phyloP scores from a whole-genome alignment of 1,140 invertebrate genomes.

The Drosophila auraria region DNA sequence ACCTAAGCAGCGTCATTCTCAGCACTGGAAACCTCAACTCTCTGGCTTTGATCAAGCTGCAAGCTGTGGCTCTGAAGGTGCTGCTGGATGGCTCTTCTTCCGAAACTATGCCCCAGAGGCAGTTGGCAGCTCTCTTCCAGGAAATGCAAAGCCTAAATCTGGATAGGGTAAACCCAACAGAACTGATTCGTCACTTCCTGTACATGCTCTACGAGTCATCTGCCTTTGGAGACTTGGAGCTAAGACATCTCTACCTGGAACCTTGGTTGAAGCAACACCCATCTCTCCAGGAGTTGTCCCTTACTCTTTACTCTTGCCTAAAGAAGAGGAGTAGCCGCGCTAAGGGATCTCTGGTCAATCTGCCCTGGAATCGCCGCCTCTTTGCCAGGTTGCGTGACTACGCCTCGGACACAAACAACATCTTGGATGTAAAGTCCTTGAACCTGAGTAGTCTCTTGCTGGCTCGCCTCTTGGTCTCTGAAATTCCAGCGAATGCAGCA shows the following conservation, averaged over 20 bases:
- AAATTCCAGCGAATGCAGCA: slow-evolving; percentile 30
- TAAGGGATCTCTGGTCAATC: not conserved
- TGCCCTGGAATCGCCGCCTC: slow-evolving; percentile 79
- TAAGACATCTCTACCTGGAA: slow-evolving; percentile 66
- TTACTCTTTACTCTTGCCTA: slow-evolving; percentile 31
- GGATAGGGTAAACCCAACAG: slow-evolving; percentile 28
- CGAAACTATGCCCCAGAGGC: slow-evolving; percentile 3
- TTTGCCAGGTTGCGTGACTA: slow-evolving; percentile 77
- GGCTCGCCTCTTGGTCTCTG: slow-evolving; percentile 43
- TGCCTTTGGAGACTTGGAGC: slow-evolving; percentile 55
- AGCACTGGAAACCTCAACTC: slow-evolving; percentile 58
- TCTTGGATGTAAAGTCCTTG: not conserved
- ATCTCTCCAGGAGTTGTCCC: slow-evolving; percentile 26
- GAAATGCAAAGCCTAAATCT: slow-evolving; percentile 41
- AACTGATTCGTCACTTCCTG: slow-evolving; percentile 40
- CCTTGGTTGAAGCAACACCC: slow-evolving; percentile 38
- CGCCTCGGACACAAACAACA: slow-evolving; percentile 2
- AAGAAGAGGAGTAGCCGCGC: not conserved
- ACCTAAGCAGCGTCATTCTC: slow-evolving; percentile 58
- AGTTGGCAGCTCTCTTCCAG: slow-evolving; percentile 33
- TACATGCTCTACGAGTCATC: slow-evolving; percentile 71
- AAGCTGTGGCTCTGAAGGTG: slow-evolving; percentile 59
- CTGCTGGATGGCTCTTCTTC: slow-evolving; percentile 31
- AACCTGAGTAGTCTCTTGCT: slow-evolving; percentile 63
- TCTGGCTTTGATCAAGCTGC: slow-evolving; percentile 70